Base-by-base conservation (phyloP, 1,140 invertebrate species). In the honey bee (Apis mellifera) region DNA sequence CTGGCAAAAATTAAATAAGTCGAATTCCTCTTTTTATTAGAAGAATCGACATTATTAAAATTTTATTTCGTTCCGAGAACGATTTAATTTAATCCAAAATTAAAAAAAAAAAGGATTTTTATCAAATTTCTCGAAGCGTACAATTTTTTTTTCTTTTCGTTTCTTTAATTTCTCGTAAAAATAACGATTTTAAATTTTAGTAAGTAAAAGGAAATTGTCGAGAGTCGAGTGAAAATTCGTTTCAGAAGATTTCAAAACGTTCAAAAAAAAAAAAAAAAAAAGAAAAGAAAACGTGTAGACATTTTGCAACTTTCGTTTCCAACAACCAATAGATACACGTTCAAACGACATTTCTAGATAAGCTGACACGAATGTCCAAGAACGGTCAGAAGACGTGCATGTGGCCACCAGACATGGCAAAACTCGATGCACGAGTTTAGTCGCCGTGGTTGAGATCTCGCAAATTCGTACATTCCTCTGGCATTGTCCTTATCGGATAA, bases 361-460 rank as follows among this genome's bases (percentile, higher is more conserved):
- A 42, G 9, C 15, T 1, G 9, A 54, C 9, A 2, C 48, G 26
- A 11, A 21, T 23, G 1, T 4, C 19, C 66, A 23, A 54, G n/a
- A 65, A 72, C 66, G 64, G 62, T 52, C 78, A 66, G 60, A 80
- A 69, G 82, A 77, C 52, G 68, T 69, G 64, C 89, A 88, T 78
- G 76, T 89, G 86, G 88, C 60, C 86, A 78, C 81, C 82, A 86
- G 81, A 72, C 62, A 62, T 84, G 83, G 59, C 62, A 54, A 80
- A 83, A 82, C 54, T 75, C 55, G 13, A 9, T 9, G 55, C 54
- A 32, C 57, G 55, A 62, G 52, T 73, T n/a, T 74, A 57, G 32
- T 69, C 65, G 57, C 54, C 26, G 17, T 26, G 1, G 26, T 71
- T 9, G 50, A 71, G 65, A 26, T 26, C 23, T 8, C 21, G 52